Evolutionary conservation across 2,113 vertebrate genomes (phyloP), one percentile per base, ranked within the genome.

Genomic region (Malurus alboscapulatus): DNA sequence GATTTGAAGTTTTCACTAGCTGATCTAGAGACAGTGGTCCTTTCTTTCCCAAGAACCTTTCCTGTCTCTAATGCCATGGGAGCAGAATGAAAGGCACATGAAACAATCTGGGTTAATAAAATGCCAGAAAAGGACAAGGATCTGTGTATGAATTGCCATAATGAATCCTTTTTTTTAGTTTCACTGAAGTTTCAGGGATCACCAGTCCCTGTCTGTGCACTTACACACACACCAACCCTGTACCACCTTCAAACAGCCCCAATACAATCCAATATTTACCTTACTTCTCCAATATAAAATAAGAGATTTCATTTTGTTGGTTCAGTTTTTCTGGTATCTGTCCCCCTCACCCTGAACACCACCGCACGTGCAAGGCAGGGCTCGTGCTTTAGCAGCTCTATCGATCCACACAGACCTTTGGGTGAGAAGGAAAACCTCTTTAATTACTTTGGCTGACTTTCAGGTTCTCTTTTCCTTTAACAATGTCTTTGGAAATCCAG

Each of bases 361-460:
- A 92, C 55, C 95, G 40, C 24, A 91, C 55, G 72, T 63, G 84
- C 95, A 91, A 92, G 95, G 91, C 82, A 93, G 40, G 58, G 86
- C 80, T 93, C 61, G 4, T 30, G 50, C 32, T 94, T 77, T n/a
- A 83, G 51, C 80, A 86, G 80, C 36, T 11, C 19, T 93, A 95
- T 97, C 84, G 95, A 97, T 97, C 91, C 66, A 68, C 36, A 3
- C 14, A 47, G 88, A 93, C 91, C 81, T 95, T 74, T 92, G 77
- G 92, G 92, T 93, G 79, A 84, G 75, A 32, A 96, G 80, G 50
- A 94, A 95, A 97, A 82, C 75, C 91, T 96, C 89, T 97, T 95
- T 97, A 97, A 98, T 97, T 97, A 95, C 92, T 95, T 96, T 90
- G 95, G 92, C 94, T 93, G 91, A 84, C 81, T 96, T 96, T 66